Base-by-base conservation (phyloP, 1,140 invertebrate species). In the Plodia interpunctella region DNA sequence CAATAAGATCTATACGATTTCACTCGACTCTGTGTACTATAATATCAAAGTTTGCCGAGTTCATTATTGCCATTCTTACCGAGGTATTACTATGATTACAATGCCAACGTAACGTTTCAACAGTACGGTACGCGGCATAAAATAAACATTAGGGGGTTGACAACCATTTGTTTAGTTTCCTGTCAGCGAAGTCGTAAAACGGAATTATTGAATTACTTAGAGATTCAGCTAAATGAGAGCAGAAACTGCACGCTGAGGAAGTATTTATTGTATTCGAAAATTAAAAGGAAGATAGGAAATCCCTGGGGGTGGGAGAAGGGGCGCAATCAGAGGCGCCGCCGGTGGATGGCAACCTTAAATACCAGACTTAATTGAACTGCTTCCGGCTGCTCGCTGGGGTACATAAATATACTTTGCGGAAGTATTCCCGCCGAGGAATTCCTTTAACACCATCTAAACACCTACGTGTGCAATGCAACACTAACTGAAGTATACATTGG, bases 291-390 rank as follows among this genome's bases (percentile, higher is more conserved):
- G 73, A 81, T 72, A 73, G 73, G 64, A 61, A 76, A 69, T 78
- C 79, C 68, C 76, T 52, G 80, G 65, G 76, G 56, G 59, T 63
- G 61, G 74, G 70, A 53, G 72, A 73, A 56, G 63, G 60, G 68
- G 67, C 63, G 78, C 85, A 88, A 88, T 87, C 85, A 84, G 79
- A 77, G 80, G 75, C 78, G 75, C 78, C 72, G 74, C 74, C 78
- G 70, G 75, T 76, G 75, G 82, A 68, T 76, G 72, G 76, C 76
- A 83, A 80, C 83, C 80, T 88, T 88, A 88, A 88, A 88, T 88
- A 83, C 83, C 82, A 83, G 74, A 72, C 80, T 86, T 88, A 88
- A 88, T 88, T 87, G 83, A 83, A 87, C 79, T 72, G 79, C 76
- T 83, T 82, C 80, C 80, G 80, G 73, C 72, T 32, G 21, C 21